Base-by-base conservation (phyloP, 2,888 invertebrate species). In the Aleiodes leptofemur region DNA sequence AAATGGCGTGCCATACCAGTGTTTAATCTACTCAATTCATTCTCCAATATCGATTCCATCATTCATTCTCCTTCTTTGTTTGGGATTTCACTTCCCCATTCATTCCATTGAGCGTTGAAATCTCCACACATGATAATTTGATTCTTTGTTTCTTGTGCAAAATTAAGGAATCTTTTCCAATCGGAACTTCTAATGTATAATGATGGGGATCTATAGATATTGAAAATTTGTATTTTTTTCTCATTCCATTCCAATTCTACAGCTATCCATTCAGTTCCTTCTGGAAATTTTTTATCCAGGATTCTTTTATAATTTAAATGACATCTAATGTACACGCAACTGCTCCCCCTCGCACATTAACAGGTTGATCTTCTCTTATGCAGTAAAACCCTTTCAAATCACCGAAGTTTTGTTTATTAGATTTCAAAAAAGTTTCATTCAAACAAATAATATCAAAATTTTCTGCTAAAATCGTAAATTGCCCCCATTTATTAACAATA, bases 61-160 rank as follows among this genome's bases (percentile, higher is more conserved):
- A n/a, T n/a, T n/a, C n/a, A n/a, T n/a, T n/a, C n/a, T n/a, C n/a
- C n/a, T n/a, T n/a, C n/a, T n/a, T n/a, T n/a, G n/a, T n/a, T n/a
- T n/a, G n/a, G n/a, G n/a, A n/a, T n/a, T n/a, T n/a, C n/a, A n/a
- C n/a, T n/a, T n/a, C n/a, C n/a, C n/a, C n/a, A n/a, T n/a, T n/a
- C n/a, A n/a, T n/a, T n/a, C n/a, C n/a, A n/a, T n/a, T n/a, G n/a
- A 11, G 57, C 57, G 29, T 57, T 57, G 11, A 31, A 57, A 57
- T 57, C 57, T 29, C 57, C 57, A 23, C 57, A 57, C 1, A 57
- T 57, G 1, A 57, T 23, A 1, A 57, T 2, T 29, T 57, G 6
- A 57, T 23, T 14, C 3, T 55, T 16, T 3, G 14, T 14, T 3
- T 14, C 8, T 55, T 55, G 14, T 6, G 55, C 2, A 14, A 55